These are phyloP conservation scores for Gandaritis pyraliata DNA, from an alignment of 2,888 invertebrate genomes.

Conservation along the genomic window DNA sequence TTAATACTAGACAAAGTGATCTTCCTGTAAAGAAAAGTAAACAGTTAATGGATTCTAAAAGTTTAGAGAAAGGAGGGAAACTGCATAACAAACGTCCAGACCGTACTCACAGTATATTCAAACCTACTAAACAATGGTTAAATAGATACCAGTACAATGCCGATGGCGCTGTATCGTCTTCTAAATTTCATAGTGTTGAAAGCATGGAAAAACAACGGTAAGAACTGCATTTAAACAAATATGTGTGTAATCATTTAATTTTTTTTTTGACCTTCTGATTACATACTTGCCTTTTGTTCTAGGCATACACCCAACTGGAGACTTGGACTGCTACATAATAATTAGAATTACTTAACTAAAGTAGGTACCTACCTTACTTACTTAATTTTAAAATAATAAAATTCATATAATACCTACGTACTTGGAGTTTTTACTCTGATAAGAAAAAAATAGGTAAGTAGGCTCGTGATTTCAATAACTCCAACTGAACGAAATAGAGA, in stretches of 20 bases:
- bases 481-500: too few species aligned
- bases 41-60: constrained; percentile 10
- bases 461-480: too few species aligned
- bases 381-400: too few species aligned
- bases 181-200: constrained; percentile 44
- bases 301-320: constrained; percentile 61
- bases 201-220: constrained; percentile 63
- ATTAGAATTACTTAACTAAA: too few species aligned
- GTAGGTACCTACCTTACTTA: too few species aligned
- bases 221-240: constrained; percentile 33
- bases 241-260: too few species aligned
- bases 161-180: constrained; percentile 3
- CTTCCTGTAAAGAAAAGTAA: neutral
- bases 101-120: constrained; percentile 31
- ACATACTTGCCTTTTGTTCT: constrained; percentile 40
- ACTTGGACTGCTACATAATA: constrained; percentile 38
- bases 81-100: neutral
- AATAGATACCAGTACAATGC: constrained; percentile 46
- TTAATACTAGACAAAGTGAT: constrained; percentile 3
- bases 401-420: too few species aligned
- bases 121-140: constrained; percentile 65
- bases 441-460: too few species aligned
- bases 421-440: too few species aligned
- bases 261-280: too few species aligned
- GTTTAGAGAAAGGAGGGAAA: constrained; percentile 3